Evolutionary conservation across 2,113 vertebrate species (phyloP).

Genomic region (Cnemophilus loriae): DNA sequence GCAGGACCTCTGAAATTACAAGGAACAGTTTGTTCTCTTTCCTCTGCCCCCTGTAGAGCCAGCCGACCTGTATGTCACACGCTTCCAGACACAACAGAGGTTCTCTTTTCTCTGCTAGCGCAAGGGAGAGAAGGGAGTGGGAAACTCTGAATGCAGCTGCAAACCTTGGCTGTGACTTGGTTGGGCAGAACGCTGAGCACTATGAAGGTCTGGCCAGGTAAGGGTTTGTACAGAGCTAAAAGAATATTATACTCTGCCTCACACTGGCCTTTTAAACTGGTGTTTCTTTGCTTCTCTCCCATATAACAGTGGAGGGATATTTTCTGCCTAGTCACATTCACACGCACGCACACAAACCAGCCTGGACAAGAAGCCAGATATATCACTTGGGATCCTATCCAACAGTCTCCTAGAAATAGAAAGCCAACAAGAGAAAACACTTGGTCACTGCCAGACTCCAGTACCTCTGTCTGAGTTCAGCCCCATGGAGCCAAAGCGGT

Average conservation of each 20-base stretch:
- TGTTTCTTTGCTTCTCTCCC: background rate
- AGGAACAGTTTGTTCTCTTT: background rate
- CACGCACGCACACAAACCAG: background rate
- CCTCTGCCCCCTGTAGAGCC: background rate
- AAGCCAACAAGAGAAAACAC: slow-evolving; percentile 29
- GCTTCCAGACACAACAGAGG: background rate
- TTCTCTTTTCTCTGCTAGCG: background rate
- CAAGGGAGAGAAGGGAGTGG: background rate
- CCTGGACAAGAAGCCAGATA: slow-evolving; percentile 36
- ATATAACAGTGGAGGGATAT: slow-evolving; percentile 2
- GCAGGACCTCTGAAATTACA: background rate
- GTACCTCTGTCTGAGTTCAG: background rate
- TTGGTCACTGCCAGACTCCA: slow-evolving; percentile 25
- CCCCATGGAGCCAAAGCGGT: background rate
- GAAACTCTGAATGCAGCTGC: background rate
- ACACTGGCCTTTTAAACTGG: background rate
- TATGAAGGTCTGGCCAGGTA: background rate
- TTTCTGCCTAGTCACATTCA: slow-evolving; percentile 40
- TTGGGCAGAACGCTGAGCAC: background rate
- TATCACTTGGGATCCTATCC: slow-evolving; percentile 27
- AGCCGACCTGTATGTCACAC: background rate
- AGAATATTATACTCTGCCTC: background rate
- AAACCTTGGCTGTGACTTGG: background rate
- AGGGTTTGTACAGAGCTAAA: background rate
- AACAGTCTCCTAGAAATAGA: slow-evolving; percentile 53